Conservation (phyloP, 2,888 invertebrate genomes). For the Melanophora roralis region DNA sequence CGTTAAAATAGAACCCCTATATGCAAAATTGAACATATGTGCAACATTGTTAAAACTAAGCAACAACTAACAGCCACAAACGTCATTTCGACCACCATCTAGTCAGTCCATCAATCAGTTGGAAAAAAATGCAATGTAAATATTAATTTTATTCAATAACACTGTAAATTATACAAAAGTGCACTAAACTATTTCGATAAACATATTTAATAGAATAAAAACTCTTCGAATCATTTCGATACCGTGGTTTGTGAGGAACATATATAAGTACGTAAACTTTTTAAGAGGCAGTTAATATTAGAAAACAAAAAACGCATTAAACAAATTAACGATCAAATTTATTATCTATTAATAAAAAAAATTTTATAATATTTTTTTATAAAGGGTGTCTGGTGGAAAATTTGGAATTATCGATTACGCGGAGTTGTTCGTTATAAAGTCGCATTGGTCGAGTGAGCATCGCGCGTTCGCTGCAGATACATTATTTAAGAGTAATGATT, state of each 20-base stretch:
- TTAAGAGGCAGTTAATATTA: too few species aligned
- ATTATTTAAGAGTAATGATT: too few species aligned
- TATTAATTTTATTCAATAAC: conserved; percentile 47
- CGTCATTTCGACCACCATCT: conserved; percentile 1
- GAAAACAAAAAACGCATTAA: not conserved
- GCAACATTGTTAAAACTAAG: conserved; percentile 18
- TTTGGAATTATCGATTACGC: too few species aligned
- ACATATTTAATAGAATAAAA: conserved; percentile 20
- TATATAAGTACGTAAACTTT: too few species aligned
- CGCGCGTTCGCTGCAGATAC: too few species aligned
- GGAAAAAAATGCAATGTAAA: conserved; percentile 45
- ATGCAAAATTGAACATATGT: conserved; percentile 26
- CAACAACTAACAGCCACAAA: conserved; percentile 26
- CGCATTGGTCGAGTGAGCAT: too few species aligned
- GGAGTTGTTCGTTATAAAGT: too few species aligned
- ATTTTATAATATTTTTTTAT: too few species aligned
- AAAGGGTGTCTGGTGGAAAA: too few species aligned
- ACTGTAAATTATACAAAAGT: conserved; percentile 16
- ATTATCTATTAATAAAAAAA: too few species aligned
- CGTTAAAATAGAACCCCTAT: conserved; percentile 17
- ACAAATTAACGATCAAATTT: too few species aligned
- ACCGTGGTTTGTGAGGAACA: conserved; percentile 16
- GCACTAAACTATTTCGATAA: conserved; percentile 51
- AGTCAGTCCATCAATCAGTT: conserved; percentile 40
- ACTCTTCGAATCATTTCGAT: not conserved